A percentile compares a stretch with the other conserved stretches of the same genome.
Evolutionary conservation across 2,888 invertebrate genomes (phyloP).

Genomic region (Aspidiotus rigidus): DNA sequence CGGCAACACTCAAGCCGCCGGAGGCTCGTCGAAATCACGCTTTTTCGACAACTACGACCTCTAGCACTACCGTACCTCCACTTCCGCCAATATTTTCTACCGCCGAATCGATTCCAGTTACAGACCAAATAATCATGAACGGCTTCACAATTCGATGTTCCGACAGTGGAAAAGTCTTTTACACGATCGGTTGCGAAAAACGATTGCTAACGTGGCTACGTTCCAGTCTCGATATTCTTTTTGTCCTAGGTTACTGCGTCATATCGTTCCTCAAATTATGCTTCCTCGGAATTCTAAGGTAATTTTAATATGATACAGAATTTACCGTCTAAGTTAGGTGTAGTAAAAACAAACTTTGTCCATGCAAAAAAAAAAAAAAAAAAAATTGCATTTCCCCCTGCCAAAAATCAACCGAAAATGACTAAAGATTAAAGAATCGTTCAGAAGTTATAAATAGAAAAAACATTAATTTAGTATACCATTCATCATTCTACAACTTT

Average conservation of each 20-base stretch:
- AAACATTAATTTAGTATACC: too few species aligned
- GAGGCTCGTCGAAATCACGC: constrained; percentile 31
- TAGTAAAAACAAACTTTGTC: too few species aligned
- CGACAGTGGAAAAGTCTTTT: constrained; percentile 19
- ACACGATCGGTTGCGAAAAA: constrained; percentile 58
- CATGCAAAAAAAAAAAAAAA: too few species aligned
- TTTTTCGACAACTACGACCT: constrained; percentile 34
- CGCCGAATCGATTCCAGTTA: constrained; percentile 27
- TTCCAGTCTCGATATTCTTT: constrained; percentile 69
- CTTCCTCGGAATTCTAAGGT: constrained; percentile 73
- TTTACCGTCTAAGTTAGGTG: too few species aligned
- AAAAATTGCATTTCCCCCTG: too few species aligned
- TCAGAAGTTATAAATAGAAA: too few species aligned
- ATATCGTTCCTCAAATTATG: constrained; percentile 80
- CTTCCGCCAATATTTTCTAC: constrained; percentile 34
- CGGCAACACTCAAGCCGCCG: constrained; percentile 35
- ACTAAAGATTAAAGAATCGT: too few species aligned
- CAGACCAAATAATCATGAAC: constrained; percentile 15
- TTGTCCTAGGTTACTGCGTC: constrained; percentile 76
- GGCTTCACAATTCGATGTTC: constrained; percentile 15
- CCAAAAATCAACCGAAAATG: too few species aligned
- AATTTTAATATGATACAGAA: constrained; percentile 32
- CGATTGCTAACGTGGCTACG: constrained; percentile 63
- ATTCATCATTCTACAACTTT: too few species aligned
- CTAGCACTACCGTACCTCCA: constrained; percentile 33